Conservation (phyloP, 2,888 invertebrate genomes). For the Drosophila longiperda region DNA sequence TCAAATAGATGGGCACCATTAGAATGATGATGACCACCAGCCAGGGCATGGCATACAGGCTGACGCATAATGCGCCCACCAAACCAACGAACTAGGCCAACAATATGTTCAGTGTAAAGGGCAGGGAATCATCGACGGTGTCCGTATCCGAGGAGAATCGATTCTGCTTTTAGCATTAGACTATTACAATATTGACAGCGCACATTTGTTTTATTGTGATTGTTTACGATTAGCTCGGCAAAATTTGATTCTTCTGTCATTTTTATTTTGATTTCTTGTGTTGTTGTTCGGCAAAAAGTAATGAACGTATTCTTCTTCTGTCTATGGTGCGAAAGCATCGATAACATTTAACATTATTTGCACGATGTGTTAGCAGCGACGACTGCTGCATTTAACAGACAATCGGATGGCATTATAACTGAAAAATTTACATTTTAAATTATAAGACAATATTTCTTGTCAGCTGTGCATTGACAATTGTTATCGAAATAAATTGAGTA, state of each 20-base stretch:
- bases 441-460: not conserved
- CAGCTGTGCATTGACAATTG: no score
- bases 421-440: not conserved
- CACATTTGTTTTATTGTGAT: slow-evolving; percentile 81
- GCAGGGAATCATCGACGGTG: slow-evolving; percentile 96
- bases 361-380: slow-evolving; percentile 14
- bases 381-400: not conserved
- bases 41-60: slow-evolving; percentile 97
- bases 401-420: not conserved
- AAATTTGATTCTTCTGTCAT: slow-evolving; percentile 76
- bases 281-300: slow-evolving; percentile 17
- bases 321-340: slow-evolving; percentile 10
- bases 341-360: slow-evolving; percentile 16
- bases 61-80: slow-evolving; percentile 92
- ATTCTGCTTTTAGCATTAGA: slow-evolving; percentile 93
- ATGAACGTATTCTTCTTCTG: slow-evolving; percentile 19
- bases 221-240: slow-evolving; percentile 73
- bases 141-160: slow-evolving; percentile 98
- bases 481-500: not conserved
- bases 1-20: slow-evolving; percentile 92
- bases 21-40: slow-evolving; percentile 92
- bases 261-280: slow-evolving; percentile 29
- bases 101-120: slow-evolving; percentile 97
- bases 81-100: slow-evolving; percentile 95
- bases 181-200: slow-evolving; percentile 88